Evolutionary conservation across 1,140 invertebrate genomes (phyloP).

Genomic region (Maniola jurtina): DNA sequence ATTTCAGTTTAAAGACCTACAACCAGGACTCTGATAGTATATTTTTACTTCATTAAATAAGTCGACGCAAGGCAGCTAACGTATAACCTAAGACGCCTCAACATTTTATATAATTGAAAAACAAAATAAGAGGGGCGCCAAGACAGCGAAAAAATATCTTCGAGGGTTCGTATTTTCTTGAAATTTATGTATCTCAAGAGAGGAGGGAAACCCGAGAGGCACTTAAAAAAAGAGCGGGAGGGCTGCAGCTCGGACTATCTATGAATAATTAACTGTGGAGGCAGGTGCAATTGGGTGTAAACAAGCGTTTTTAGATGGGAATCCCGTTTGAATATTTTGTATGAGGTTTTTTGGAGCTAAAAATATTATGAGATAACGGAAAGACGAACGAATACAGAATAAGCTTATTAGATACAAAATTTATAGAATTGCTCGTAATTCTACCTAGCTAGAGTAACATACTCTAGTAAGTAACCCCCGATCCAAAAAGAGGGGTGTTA

Average conservation of each 20-base stretch:
- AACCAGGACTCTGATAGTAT: no score
- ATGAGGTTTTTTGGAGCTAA: not conserved
- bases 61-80: not conserved
- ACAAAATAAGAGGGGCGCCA: slow-evolving; percentile 15
- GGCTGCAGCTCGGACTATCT: slow-evolving; percentile 22
- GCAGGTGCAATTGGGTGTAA: slow-evolving; percentile 13
- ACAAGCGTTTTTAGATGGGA: not conserved
- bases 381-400: no score
- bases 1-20: no score
- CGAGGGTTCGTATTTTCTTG: slow-evolving; percentile 22
- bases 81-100: not conserved
- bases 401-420: no score
- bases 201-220: slow-evolving; percentile 17
- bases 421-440: no score
- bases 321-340: not conserved
- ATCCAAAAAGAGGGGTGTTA: no score
- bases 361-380: not conserved
- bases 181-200: slow-evolving; percentile 32
- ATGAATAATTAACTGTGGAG: slow-evolving; percentile 22
- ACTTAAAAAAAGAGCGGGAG: slow-evolving; percentile 10
- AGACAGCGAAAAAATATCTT: slow-evolving; percentile 26
- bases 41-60: not conserved
- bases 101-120: slow-evolving; percentile 26
- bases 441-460: no score
- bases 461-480: no score